These are phyloP conservation scores for Lasius platythorax DNA, from an alignment of 2,888 invertebrate species.

Conservation along the genomic window DNA sequence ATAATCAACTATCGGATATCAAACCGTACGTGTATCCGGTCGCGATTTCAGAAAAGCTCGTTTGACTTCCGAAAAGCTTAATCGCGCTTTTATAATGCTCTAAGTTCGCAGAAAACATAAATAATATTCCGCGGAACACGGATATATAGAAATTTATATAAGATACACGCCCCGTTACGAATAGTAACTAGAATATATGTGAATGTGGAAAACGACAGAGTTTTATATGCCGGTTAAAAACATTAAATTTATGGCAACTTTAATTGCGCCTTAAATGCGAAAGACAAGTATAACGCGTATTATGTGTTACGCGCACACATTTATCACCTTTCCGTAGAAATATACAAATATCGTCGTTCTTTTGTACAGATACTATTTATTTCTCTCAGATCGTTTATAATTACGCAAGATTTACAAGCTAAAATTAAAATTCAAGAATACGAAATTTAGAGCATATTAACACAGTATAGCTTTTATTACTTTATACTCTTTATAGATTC, in stretches of 20 bases:
- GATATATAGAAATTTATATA: not conserved
- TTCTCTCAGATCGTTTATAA: too few relatives aligned
- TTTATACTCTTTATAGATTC: not conserved
- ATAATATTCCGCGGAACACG: slow-evolving; percentile 27
- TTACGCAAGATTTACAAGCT: not conserved
- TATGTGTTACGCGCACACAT: not conserved
- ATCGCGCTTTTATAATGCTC: slow-evolving; percentile 49
- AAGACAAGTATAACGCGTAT: not conserved
- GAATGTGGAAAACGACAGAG: not conserved
- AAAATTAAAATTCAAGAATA: not conserved
- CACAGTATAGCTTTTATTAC: not conserved
- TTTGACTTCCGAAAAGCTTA: slow-evolving; percentile 48
- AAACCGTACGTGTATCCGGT: not conserved
- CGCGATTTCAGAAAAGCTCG: slow-evolving; percentile 17
- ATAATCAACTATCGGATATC: slow-evolving; percentile 61
- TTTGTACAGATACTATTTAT: not conserved
- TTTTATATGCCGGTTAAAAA: not conserved
- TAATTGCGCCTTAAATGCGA: not conserved
- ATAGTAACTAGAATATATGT: not conserved
- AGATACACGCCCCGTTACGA: not conserved
- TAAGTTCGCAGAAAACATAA: slow-evolving; percentile 14
- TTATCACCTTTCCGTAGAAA: not conserved
- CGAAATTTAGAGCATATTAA: not conserved
- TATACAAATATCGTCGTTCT: not conserved
- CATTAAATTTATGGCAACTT: slow-evolving; percentile 1